Evolutionary conservation across 2,888 invertebrate species (phyloP).

Genomic region (Beris chalybata): DNA sequence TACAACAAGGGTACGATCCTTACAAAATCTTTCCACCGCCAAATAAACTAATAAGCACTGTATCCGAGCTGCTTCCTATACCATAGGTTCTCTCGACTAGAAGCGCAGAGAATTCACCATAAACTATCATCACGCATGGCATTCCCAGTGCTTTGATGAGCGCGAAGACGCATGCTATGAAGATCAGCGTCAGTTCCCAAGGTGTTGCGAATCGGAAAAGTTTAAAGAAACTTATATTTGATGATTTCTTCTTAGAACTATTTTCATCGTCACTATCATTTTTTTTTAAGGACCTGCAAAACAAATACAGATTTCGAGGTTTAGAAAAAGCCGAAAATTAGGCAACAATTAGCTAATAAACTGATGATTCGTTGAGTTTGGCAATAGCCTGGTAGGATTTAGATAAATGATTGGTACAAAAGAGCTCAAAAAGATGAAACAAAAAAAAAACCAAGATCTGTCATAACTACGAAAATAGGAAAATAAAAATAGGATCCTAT

Average conservation of each 20-base stretch:
- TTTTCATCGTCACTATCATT: neutral
- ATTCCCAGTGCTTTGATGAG: slow-evolving; percentile 62
- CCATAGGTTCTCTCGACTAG: slow-evolving; percentile 65
- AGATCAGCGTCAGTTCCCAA: slow-evolving; percentile 60
- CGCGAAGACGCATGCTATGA: slow-evolving; percentile 61
- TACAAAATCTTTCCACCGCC: slow-evolving; percentile 65
- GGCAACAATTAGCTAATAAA: too few species aligned
- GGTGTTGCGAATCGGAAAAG: slow-evolving; percentile 63
- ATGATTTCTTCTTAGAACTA: slow-evolving; percentile 13
- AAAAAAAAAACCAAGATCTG: too few species aligned
- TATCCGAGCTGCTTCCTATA: slow-evolving; percentile 61
- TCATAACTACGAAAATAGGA: too few species aligned
- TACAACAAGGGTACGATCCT: slow-evolving; percentile 35
- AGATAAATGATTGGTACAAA: too few species aligned
- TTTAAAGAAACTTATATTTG: slow-evolving; percentile 43
- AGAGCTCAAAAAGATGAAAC: too few species aligned
- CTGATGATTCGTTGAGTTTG: too few species aligned
- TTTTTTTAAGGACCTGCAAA: neutral
- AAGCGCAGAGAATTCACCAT: slow-evolving; percentile 70
- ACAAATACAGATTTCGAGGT: too few species aligned
- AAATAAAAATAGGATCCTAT: too few species aligned
- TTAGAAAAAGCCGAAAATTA: too few species aligned
- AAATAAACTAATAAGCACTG: slow-evolving; percentile 61
- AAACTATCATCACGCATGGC: slow-evolving; percentile 68
- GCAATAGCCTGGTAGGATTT: too few species aligned